phyloP scores from a whole-genome alignment of 2,113 vertebrate genomes.

The Mus spicilegus region DNA sequence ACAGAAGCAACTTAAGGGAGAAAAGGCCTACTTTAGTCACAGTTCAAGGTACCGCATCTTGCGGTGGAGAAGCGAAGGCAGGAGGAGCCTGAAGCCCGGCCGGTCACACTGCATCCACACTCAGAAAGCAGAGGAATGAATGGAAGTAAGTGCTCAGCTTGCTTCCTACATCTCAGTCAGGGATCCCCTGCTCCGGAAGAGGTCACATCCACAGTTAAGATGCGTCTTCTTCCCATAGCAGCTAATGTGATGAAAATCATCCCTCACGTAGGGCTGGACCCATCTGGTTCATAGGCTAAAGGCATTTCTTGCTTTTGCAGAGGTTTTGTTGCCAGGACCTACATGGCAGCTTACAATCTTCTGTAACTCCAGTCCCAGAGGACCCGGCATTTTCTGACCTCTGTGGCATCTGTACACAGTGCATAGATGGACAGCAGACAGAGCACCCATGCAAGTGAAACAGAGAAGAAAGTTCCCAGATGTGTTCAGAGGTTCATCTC shows the following conservation, averaged over 20 bases:
- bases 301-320: not conserved
- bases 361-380: not conserved
- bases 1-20: not conserved
- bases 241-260: not conserved
- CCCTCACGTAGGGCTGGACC: not conserved
- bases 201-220: not conserved
- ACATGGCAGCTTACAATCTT: not conserved
- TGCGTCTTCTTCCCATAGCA: not conserved
- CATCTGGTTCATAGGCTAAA: not conserved
- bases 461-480: not conserved
- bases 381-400: not conserved
- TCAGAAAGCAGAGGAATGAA: not conserved
- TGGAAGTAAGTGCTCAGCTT: not conserved
- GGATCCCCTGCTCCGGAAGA: not conserved
- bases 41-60: not conserved
- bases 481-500: not conserved
- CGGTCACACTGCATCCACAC: not conserved
- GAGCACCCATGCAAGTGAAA: not conserved
- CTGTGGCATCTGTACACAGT: not conserved
- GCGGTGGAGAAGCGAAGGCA: no score
- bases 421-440: not conserved
- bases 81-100: no score
- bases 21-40: not conserved
- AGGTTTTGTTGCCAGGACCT: not conserved
- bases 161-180: not conserved